A percentile compares a stretch with the other conserved stretches of the same genome.
These are phyloP conservation scores for Leptoteleia sp. DNA, from an alignment of 1,140 invertebrate species.

Conservation along the genomic window DNA sequence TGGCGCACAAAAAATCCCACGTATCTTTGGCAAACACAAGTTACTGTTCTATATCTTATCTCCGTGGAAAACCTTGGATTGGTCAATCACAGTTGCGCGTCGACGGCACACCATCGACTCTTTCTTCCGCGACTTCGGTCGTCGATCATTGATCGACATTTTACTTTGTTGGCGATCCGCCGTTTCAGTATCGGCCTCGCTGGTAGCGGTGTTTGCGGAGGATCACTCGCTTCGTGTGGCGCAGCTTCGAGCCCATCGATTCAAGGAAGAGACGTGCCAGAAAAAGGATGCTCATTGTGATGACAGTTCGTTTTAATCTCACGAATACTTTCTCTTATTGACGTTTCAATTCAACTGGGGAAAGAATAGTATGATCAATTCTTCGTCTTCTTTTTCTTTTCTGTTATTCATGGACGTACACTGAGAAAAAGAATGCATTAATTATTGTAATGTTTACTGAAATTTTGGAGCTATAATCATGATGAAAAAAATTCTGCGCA, in stretches of 20 bases:
- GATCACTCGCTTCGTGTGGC: conserved; percentile 64
- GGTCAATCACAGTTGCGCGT: not conserved
- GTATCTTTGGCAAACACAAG: conserved; percentile 1
- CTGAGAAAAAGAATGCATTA: too few species aligned
- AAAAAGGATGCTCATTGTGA: conserved; percentile 71
- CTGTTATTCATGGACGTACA: too few species aligned
- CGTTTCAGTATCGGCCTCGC: conserved; percentile 61
- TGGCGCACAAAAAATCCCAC: not conserved
- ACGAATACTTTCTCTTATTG: too few species aligned
- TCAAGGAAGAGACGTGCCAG: conserved; percentile 68
- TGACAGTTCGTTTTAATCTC: conserved; percentile 16
- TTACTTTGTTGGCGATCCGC: too few species aligned
- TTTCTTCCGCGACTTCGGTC: conserved; percentile 3
- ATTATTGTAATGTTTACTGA: too few species aligned
- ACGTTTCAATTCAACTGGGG: too few species aligned
- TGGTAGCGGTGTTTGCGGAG: conserved; percentile 71
- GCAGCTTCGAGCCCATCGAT: conserved; percentile 67
- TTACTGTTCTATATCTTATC: conserved; percentile 20
- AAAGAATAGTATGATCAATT: too few species aligned
- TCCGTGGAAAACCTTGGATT: conserved; percentile 2
- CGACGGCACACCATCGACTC: too few species aligned
- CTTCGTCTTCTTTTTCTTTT: too few species aligned
- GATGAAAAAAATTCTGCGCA: too few species aligned
- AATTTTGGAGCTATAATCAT: too few species aligned
- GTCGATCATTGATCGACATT: not conserved